These are phyloP conservation scores for Mobula birostris DNA, from an alignment of 2,113 vertebrate genomes.

Conservation along the genomic window DNA sequence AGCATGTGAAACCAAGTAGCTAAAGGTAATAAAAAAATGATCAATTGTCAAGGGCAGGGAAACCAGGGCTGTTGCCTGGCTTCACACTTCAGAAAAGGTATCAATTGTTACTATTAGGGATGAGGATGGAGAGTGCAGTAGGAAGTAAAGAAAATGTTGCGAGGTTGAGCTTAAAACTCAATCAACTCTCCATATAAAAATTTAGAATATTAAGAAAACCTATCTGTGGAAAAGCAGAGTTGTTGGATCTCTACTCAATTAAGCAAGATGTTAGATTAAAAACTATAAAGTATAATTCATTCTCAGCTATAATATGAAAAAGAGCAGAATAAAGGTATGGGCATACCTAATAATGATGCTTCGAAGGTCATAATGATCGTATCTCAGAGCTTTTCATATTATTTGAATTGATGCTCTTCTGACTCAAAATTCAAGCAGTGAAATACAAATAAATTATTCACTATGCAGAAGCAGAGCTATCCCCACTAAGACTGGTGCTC, in stretches of 20 bases:
- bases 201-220: not conserved
- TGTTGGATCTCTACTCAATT: not conserved
- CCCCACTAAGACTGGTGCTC: not conserved
- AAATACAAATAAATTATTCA: slow-evolving; percentile 18
- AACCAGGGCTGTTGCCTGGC: not conserved
- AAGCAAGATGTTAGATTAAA: not conserved
- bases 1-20: not conserved
- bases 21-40: not conserved
- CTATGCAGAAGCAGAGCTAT: not conserved
- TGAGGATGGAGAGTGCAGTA: not conserved
- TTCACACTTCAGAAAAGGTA: not conserved
- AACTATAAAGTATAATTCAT: not conserved
- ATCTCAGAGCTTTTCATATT: slow-evolving; percentile 10
- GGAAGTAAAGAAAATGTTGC: not conserved
- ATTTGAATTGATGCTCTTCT: slow-evolving; percentile 24
- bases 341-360: not conserved
- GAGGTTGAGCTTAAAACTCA: not conserved
- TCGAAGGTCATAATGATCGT: not conserved
- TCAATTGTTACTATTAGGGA: not conserved
- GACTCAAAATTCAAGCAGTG: not conserved
- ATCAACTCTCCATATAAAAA: not conserved
- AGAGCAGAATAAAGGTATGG: not conserved
- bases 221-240: not conserved
- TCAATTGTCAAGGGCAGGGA: not conserved
- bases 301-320: not conserved